Base-by-base conservation (phyloP, 2,113 vertebrate genomes). In the Sapayoa aenigma region DNA sequence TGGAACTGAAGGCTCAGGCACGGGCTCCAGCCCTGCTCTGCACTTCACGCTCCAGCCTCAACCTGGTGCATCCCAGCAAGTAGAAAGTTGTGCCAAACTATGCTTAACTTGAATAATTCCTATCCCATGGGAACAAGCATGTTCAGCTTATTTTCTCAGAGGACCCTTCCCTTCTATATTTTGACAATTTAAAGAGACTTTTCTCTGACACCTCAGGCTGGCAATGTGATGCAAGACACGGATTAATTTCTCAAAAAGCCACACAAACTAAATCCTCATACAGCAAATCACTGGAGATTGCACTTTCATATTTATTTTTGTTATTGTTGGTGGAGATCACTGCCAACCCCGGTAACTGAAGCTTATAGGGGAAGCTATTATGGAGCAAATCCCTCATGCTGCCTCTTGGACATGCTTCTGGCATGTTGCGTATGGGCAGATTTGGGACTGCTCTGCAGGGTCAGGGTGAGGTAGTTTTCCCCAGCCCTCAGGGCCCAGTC, bases 221-320 rank as follows among this genome's bases (percentile, higher is more conserved):
- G 86, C 0, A 2, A 89, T 60, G 76, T 31, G 91, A 91, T 68
- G 76, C 83, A 87, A 89, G 93, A 44, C 3, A 0, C 0, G 2
- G 90, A 89, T 95, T 94, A 97, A 87, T 90, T 90, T 89, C 95
- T 92, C 93, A 84, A 77, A 96, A 92, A 94, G 68, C 80, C 80
- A 87, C 94, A 96, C 56, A 78, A 52, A 59, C 94, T 89, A 92
- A 95, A 93, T 80, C 73, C 90, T 93, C 60, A 47, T 6, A 49
- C 84, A 78, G 86, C 42, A 81, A 90, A 55, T 55, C 76, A 0
- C 94, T 63, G 65, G 96, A 95, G 94, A 96, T 47, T n/a, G 55
- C 33, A 20, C 84, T 95, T 96, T 95, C 89, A 81, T 93, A 92
- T 93, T 94, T 95, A 94, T 95, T 96, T 94, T 72, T 97, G 89